Percentiles rank a stretch among this genome's conserved stretches.
These are phyloP conservation scores for Sebastes hubbsi DNA, from an alignment of 2,797 vertebrate genomes.

Conservation along the genomic window DNA sequence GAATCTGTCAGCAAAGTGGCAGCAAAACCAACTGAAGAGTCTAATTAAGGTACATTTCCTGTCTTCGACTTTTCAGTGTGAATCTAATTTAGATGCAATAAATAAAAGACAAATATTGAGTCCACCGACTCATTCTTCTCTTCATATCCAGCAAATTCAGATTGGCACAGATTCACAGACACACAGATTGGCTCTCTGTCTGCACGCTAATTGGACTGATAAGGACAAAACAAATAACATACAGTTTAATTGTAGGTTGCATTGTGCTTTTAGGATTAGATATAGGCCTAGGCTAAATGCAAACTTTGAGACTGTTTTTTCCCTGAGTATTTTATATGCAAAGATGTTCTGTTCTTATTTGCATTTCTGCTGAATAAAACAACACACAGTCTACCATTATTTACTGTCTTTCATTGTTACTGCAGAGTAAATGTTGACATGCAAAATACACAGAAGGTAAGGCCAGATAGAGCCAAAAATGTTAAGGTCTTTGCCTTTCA, in stretches of 20 bases:
- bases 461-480: constrained; percentile 8
- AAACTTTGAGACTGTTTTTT: background rate
- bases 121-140: background rate
- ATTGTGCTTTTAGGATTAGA: constrained; percentile 15
- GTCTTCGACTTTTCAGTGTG: background rate
- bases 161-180: background rate
- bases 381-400: background rate
- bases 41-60: background rate
- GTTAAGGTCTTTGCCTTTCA: constrained; percentile 38
- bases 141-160: background rate
- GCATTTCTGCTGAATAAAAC: constrained; percentile 45
- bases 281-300: background rate
- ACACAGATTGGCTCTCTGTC: background rate
- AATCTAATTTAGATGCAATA: background rate
- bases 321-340: background rate
- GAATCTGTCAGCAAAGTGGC: background rate
- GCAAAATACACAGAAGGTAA: constrained; percentile 26
- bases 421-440: constrained; percentile 25
- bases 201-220: background rate
- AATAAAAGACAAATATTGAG: background rate
- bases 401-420: constrained; percentile 12
- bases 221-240: background rate
- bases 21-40: background rate
- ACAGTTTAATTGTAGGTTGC: background rate
- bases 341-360: background rate